Evolutionary conservation across 2,797 vertebrate species (phyloP), one percentile per base, ranked within the genome.

Genomic region (Galagoides demidoff): DNA sequence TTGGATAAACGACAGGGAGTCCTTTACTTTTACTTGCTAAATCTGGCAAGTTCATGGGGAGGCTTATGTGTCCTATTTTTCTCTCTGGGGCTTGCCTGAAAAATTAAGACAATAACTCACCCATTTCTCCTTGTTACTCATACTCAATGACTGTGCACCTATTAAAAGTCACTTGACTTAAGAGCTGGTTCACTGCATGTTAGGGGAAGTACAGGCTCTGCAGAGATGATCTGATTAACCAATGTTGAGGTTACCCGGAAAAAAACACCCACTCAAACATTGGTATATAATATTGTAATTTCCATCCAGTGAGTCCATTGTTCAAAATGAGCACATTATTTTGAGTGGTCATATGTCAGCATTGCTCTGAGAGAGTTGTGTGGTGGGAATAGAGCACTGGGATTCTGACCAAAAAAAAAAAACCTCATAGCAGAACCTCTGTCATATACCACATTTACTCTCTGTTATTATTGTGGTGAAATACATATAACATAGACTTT

Each of bases 101-200:
- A 82, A 95, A 95, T 93, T 92, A 95, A 92, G 92, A 94, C 77
- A 92, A 27, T 94, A 97, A 82, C 71, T 95, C 96, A 95, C 49
- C 63, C 92, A 76, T 95, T 73, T 94, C 63, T 85, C 87, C 95
- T 84, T 92, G 29, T 96, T 97, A 94, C 95, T 97, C 94, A 95
- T 66, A 63, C 85, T 82, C 84, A 59, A 7, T 96, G 94, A 95
- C 91, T 90, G 55, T 91, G 91, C 81, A 95, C 66, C 70, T 95
- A 37, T 70, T 92, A 37, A 89, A 90, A 95, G 96, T 96, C 96
- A 95, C 83, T 96, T 96, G 95, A 95, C 92, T 84, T 52, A 88
- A 79, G 45, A 66, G 34, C 34, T 91, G 83, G 84, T 37, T 85
- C 88, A 49, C 55, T 90, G 20, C 68, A 3, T 64, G 37, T 85